A percentile compares a stretch with the other conserved stretches of the same genome.
Evolutionary conservation across 2,797 vertebrate genomes (phyloP).

Genomic region (Epinephelus coioides): DNA sequence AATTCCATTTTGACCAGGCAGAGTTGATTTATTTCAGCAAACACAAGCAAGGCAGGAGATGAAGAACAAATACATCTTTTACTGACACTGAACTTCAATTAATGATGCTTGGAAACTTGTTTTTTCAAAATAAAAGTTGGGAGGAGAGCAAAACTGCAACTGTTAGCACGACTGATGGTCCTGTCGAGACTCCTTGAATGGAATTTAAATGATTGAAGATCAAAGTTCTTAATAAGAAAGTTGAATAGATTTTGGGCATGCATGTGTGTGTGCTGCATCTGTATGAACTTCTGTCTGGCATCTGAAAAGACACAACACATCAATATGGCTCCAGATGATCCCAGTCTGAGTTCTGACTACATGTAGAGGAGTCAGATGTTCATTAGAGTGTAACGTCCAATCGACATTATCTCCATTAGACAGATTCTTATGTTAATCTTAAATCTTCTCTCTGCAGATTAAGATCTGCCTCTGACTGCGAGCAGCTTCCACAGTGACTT

Average conservation of each 20-base stretch:
- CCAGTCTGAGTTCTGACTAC: slow-evolving; percentile 41
- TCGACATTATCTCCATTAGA: slow-evolving; percentile 48
- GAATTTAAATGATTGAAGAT: slow-evolving; percentile 42
- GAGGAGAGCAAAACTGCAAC: slow-evolving; percentile 27
- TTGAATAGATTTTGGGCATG: slow-evolving; percentile 27
- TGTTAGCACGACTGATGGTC: slow-evolving; percentile 29
- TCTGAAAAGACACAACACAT: slow-evolving; percentile 25
- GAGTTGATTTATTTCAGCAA: slow-evolving; percentile 77
- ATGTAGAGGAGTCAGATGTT: slow-evolving; percentile 43
- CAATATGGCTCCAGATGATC: slow-evolving; percentile 56
- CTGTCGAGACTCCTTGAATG: slow-evolving; percentile 23
- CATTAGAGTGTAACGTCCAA: slow-evolving; percentile 29
- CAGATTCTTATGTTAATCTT: slow-evolving; percentile 54
- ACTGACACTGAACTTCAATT: slow-evolving; percentile 51
- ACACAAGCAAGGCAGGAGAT: slow-evolving; percentile 69
- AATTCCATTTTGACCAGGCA: slow-evolving; percentile 83
- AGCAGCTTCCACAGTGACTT: slow-evolving; percentile 59
- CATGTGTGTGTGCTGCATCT: slow-evolving; percentile 38
- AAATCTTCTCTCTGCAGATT: slow-evolving; percentile 56
- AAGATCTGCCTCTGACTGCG: slow-evolving; percentile 57
- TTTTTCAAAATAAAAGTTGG: slow-evolving; percentile 53
- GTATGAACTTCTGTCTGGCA: slow-evolving; percentile 38
- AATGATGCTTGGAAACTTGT: slow-evolving; percentile 22
- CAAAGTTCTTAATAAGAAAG: slow-evolving; percentile 28
- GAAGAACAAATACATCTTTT: slow-evolving; percentile 51